phyloP scores from a whole-genome alignment of 2,797 vertebrate species.

The Emydoidea blandingii region DNA sequence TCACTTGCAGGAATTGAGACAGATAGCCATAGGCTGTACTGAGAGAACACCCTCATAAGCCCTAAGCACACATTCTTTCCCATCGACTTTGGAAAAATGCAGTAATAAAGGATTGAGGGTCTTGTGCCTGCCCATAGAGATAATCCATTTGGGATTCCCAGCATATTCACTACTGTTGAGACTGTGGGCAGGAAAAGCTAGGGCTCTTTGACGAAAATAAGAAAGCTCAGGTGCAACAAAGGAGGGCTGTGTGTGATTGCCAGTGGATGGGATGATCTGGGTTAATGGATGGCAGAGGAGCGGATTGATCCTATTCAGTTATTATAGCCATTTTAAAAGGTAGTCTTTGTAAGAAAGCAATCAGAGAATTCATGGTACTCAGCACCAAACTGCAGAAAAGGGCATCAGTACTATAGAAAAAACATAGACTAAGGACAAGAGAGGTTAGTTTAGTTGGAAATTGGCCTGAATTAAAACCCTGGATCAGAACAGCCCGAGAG shows the following conservation, averaged over 20 bases:
- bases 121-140: too few relatives aligned
- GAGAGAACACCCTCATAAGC: neutral
- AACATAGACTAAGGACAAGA: neutral
- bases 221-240: neutral
- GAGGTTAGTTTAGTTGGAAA: neutral
- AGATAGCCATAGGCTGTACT: neutral
- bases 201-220: neutral
- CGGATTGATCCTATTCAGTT: neutral
- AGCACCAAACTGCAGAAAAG: neutral
- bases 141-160: neutral
- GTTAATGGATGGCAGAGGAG: neutral
- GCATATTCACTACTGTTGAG: neutral
- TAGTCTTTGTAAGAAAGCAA: neutral
- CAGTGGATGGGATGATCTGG: neutral
- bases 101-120: neutral
- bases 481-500: neutral
- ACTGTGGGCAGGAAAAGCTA: neutral
- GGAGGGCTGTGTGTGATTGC: neutral
- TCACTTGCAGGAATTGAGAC: neutral
- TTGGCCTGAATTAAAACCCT: neutral
- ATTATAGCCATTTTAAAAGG: neutral
- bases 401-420: neutral
- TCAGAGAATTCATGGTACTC: neutral
- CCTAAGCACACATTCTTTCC: neutral
- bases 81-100: neutral